These are phyloP conservation scores for Rhinophrynus dorsalis DNA, from an alignment of 2,797 vertebrate genomes.

Conservation along the genomic window DNA sequence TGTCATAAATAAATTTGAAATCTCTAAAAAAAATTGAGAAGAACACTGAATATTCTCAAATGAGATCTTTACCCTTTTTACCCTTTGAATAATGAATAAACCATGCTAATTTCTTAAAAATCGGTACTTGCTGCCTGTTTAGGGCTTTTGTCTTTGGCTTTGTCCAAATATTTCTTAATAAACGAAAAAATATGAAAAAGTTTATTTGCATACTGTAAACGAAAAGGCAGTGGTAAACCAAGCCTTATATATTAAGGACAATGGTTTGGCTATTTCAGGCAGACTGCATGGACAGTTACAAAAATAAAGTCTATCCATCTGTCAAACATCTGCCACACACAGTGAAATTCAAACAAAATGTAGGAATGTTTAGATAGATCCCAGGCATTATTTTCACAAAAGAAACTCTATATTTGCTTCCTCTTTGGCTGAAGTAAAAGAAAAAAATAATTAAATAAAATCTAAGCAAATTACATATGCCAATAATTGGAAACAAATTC, in stretches of 20 bases:
- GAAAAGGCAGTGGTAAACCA: constrained; percentile 53
- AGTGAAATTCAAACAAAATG: constrained; percentile 67
- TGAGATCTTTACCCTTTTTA: too few relatives aligned
- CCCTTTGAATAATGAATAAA: too few relatives aligned
- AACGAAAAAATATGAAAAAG: too few relatives aligned
- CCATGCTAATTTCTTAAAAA: too few relatives aligned
- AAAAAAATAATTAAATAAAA: constrained; percentile 45
- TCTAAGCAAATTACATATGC: constrained; percentile 46
- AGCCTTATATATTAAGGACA: constrained; percentile 62
- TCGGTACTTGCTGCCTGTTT: too few relatives aligned
- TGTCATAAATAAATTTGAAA: too few relatives aligned
- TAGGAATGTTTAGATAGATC: constrained; percentile 67
- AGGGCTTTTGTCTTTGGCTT: too few relatives aligned
- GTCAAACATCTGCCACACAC: constrained; percentile 76
- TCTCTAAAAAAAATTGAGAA: too few relatives aligned
- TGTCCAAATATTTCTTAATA: too few relatives aligned
- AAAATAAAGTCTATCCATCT: constrained; percentile 83
- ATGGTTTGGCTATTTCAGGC: constrained; percentile 64
- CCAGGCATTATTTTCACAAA: constrained; percentile 60
- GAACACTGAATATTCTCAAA: too few relatives aligned
- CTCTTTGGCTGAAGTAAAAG: not conserved
- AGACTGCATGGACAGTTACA: constrained; percentile 72
- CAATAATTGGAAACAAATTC: constrained; percentile 44
- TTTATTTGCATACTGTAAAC: not conserved
- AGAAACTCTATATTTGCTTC: constrained; percentile 59